These are phyloP conservation scores for Engystomops pustulosus DNA, from an alignment of 2,113 vertebrate genomes.

Conservation along the genomic window DNA sequence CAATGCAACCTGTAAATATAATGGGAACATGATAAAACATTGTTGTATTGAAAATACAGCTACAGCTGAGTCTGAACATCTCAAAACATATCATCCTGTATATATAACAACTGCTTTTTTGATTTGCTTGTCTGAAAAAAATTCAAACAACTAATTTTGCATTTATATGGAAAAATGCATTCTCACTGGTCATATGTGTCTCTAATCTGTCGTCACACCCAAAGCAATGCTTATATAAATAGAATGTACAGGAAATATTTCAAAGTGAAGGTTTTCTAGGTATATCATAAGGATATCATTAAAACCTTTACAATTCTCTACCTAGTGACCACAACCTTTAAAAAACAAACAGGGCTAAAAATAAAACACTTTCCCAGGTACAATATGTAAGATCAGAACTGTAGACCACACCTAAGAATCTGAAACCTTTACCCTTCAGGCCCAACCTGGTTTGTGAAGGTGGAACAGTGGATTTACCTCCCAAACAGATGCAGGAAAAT, in stretches of 20 bases:
- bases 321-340: conserved; percentile 35
- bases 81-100: not conserved
- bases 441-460: conserved; percentile 34
- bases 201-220: not conserved
- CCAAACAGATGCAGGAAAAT: conserved; percentile 52
- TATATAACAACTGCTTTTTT: not conserved
- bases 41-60: too few species aligned
- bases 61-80: too few species aligned
- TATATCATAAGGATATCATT: not conserved
- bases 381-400: conserved; percentile 35
- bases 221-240: not conserved
- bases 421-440: conserved; percentile 60
- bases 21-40: too few species aligned
- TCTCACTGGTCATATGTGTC: not conserved
- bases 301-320: conserved; percentile 22
- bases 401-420: conserved; percentile 55
- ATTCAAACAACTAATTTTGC: not conserved
- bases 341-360: conserved; percentile 29
- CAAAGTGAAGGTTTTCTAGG: not conserved
- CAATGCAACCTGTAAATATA: too few species aligned
- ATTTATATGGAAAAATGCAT: not conserved
- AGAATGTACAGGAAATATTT: conserved; percentile 18
- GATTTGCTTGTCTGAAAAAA: too few species aligned
- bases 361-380: conserved; percentile 44
- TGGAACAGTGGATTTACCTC: conserved; percentile 51